Evolutionary conservation across 2,797 vertebrate species (phyloP), one percentile per base, ranked within the genome.

Genomic region (Oreonectes daqikongensis): DNA sequence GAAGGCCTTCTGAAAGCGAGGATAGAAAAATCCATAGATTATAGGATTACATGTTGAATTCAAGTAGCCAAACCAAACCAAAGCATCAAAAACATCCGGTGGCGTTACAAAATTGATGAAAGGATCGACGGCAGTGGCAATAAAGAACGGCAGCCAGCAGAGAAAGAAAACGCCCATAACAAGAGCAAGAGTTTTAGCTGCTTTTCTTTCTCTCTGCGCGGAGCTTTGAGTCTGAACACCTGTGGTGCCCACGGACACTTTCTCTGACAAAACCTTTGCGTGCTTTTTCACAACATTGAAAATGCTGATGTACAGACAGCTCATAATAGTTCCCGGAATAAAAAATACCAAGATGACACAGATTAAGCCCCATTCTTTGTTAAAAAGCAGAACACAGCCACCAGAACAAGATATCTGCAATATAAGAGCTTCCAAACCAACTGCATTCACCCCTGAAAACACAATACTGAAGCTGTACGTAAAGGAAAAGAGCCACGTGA

Each of bases 151-250:
- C 28, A 82, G 63, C 85, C 84, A 86, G 57, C 84, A 86, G 0
- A 85, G 5, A n/a, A 83, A 42, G 46, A 85, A 86, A 24, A 80
- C 73, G 0, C 84, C 85, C 82, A 86, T 83, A 4, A 86, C 79
- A 30, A 85, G 81, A 15, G 80, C 85, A 17, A 86, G 71, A 44
- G 82, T 85, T 65, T 85, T 86, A 5, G 82, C 85, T 66, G 85
- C 84, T 60, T 85, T 86, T 17, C 78, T 67, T 26, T 86, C 85
- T 50, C 75, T 80, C 26, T 81, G 79, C 0, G 79, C 60, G 14
- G 77, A 71, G 4, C 26, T 38, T 17, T 79, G 72, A 14, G 38
- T 82, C 75, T 2, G 0, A 15, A 28, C 59, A 38, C 15, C 64
- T 22, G 28, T 8, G 1, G 50, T 18, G 11, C 2, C 50, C 38